A percentile compares a stretch with the other conserved stretches of the same genome.
phyloP scores from a whole-genome alignment of 1,140 invertebrate species.

The Venturia canescens region DNA sequence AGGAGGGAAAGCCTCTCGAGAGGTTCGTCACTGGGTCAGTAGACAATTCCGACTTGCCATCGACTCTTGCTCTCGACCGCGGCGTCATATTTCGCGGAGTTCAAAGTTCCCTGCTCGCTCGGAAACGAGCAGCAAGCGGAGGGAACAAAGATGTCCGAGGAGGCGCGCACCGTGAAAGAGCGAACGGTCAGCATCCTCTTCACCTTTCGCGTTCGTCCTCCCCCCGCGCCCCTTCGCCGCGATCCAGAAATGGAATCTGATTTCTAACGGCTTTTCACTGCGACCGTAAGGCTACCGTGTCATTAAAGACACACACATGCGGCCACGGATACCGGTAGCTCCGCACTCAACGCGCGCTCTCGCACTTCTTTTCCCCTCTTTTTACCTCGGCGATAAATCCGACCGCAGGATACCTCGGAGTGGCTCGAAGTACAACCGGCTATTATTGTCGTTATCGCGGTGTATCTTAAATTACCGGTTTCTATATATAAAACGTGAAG shows the following conservation, averaged over 20 bases:
- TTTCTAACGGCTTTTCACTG: slow-evolving; percentile 68
- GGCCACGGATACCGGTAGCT: slow-evolving; percentile 41
- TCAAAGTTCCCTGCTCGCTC: not conserved
- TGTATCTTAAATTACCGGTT: slow-evolving; percentile 13
- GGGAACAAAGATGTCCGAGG: not conserved
- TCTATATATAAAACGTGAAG: not conserved
- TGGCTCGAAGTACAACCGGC: slow-evolving; percentile 11
- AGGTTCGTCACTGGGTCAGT: slow-evolving; percentile 18
- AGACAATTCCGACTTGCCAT: not conserved
- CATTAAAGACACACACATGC: slow-evolving; percentile 41
- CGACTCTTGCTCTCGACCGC: not conserved
- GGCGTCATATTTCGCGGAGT: not conserved
- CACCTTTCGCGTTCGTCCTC: not conserved
- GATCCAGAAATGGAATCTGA: slow-evolving; percentile 66
- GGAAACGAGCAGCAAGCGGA: not conserved
- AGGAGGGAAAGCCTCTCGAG: not conserved
- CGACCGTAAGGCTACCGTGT: slow-evolving; percentile 42
- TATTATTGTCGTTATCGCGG: slow-evolving; percentile 22
- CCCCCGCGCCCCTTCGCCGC: not conserved
- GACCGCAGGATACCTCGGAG: slow-evolving; percentile 8
- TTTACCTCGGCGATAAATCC: slow-evolving; percentile 15
- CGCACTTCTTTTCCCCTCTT: not conserved
- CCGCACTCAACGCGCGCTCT: slow-evolving; percentile 38
- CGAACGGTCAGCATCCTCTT: slow-evolving; percentile 13
- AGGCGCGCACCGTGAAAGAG: not conserved